A percentile compares a stretch with the other conserved stretches of the same genome.
Conservation (phyloP, 1,140 invertebrate species). For the Diorhabda elongata region DNA sequence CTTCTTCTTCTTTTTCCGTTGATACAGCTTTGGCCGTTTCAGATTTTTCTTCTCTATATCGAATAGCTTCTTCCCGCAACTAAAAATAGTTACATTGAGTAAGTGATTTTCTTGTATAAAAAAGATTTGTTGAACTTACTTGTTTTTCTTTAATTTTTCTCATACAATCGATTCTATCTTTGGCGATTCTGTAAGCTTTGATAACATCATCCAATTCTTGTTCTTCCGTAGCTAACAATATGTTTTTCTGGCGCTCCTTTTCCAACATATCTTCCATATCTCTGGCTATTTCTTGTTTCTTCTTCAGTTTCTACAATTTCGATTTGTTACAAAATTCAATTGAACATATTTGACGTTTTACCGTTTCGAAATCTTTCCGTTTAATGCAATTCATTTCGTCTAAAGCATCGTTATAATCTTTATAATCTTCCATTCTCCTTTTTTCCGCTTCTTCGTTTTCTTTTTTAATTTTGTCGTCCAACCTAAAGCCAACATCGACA, state of each 20-base stretch:
- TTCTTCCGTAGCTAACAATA: constrained; percentile 29
- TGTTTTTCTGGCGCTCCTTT: constrained; percentile 32
- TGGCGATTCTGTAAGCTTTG: constrained; percentile 33
- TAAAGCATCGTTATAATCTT: constrained; percentile 31
- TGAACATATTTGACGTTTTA: neutral
- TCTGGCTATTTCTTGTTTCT: constrained; percentile 28
- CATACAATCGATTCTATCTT: constrained; percentile 34
- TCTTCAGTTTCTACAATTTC: constrained; percentile 22
- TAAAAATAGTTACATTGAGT: constrained; percentile 10
- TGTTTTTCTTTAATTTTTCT: constrained; percentile 32
- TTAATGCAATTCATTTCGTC: constrained; percentile 37
- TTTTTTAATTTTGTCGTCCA: constrained; percentile 19
- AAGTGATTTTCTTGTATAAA: too few species aligned
- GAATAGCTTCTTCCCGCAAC: constrained; percentile 21
- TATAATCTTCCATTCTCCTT: constrained; percentile 35
- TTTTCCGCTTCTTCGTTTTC: constrained; percentile 18
- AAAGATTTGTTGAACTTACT: constrained; percentile 17
- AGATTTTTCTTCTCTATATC: constrained; percentile 22
- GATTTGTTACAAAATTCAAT: neutral
- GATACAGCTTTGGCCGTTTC: constrained; percentile 22
- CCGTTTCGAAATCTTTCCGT: constrained; percentile 42
- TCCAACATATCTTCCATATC: constrained; percentile 43
- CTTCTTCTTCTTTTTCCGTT: constrained; percentile 32
- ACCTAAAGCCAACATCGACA: constrained; percentile 11
- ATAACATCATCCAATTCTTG: constrained; percentile 37